phyloP scores from a whole-genome alignment of 2,888 invertebrate species.

The Pollenia angustigena region DNA sequence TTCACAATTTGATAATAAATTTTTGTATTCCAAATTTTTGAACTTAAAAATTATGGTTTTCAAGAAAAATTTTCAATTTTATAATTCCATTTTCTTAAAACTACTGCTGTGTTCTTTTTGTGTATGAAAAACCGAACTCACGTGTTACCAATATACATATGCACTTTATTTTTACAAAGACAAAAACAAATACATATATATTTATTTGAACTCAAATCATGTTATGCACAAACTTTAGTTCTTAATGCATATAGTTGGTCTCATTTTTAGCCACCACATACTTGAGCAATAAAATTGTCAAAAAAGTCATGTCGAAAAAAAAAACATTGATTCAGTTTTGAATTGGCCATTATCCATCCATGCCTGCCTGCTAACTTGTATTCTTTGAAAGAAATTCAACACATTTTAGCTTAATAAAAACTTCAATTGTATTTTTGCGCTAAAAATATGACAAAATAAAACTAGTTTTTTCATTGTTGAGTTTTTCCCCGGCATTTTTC shows the following conservation, averaged over 20 bases:
- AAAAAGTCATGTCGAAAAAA: background rate
- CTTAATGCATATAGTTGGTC: background rate
- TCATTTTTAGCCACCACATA: background rate
- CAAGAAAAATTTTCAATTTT: too few relatives aligned
- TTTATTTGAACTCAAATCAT: too few relatives aligned
- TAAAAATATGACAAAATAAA: slow-evolving; percentile 49
- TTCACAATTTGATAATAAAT: too few relatives aligned
- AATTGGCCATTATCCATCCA: background rate
- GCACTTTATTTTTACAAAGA: too few relatives aligned
- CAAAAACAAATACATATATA: too few relatives aligned
- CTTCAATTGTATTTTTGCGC: slow-evolving; percentile 48
- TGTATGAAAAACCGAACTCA: too few relatives aligned
- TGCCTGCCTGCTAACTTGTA: background rate
- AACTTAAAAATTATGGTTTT: too few relatives aligned
- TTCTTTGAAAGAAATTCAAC: slow-evolving; percentile 3
- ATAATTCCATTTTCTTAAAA: too few relatives aligned
- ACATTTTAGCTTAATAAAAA: slow-evolving; percentile 60
- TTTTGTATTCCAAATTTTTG: too few relatives aligned
- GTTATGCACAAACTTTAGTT: background rate
- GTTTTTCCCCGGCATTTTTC: slow-evolving; percentile 1
- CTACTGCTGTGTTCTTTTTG: too few relatives aligned
- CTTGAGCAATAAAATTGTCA: background rate
- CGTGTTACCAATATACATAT: too few relatives aligned
- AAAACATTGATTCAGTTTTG: slow-evolving; percentile 12
- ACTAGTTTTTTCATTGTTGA: slow-evolving; percentile 21